Base-by-base conservation (phyloP, 2,888 invertebrate species). In the Margaritifera margaritifera region DNA sequence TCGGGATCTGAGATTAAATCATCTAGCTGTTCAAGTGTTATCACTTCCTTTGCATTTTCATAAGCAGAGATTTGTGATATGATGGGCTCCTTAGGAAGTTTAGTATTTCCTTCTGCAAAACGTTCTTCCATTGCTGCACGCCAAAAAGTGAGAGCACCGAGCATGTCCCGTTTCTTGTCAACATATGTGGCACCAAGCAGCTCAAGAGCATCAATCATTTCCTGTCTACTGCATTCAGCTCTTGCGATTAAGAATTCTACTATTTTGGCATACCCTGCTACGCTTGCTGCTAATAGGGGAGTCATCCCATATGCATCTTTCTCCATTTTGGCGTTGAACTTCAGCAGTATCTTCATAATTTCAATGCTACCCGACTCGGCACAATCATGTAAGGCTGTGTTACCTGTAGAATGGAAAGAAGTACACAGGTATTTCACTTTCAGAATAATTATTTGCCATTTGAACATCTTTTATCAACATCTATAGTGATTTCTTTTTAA, bases 351-450 rank as follows among this genome's bases (percentile, higher is more conserved):
- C 91, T 96, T 95, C 85, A 98, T 92, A 86, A 98, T 97, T 85
- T 96, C 95, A 77, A 98, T 91, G 55, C 96, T 96, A 6, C 98
- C 98, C 66, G 96, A 96, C 90, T 99, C 98, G 0, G 98, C 98
- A 88, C 98, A 97, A 88, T 99, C 98, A 91, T 99, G 98, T 53
- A 99, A 90, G n/a, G 98, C 98, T 15, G 98, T 98, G 90, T 98
- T 98, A 50, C 92, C 91, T 91, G 83, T 52, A 82, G 42, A 42
- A 42, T 42, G 42, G 42, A 42, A 42, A 31, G 15, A 42, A 42
- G 42, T 3, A 42, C 42, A 31, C 1, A 31, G 6, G 8, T 31
- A 31, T 24, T 24, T 22, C 15, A 56, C 56, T 22, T 18, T 56
- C 11, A 56, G 18, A 56, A 56, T 22, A 56, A 22, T 24, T 56